A percentile compares a stretch with the other conserved stretches of the same genome.
Evolutionary conservation across 2,797 vertebrate genomes (phyloP).

Genomic region (Acropternis orthonyx): DNA sequence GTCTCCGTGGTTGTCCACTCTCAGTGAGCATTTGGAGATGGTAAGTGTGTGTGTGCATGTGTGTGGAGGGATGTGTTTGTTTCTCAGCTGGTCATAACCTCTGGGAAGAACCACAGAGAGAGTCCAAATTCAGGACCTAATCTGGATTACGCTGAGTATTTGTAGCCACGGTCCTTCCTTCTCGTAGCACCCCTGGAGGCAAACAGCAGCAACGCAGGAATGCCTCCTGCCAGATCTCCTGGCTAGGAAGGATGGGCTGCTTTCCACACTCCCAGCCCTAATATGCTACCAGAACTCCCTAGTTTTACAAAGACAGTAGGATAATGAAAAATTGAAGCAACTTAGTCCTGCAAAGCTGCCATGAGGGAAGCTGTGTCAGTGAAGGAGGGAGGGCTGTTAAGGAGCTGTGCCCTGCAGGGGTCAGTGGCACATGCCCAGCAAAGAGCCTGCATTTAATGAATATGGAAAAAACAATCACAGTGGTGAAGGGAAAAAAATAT

Average conservation of each 20-base stretch:
- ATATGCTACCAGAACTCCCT: not conserved
- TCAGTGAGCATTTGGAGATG: not conserved
- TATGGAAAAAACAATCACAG: not conserved
- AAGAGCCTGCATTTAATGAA: not conserved
- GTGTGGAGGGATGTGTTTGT: not conserved
- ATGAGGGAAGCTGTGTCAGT: not conserved
- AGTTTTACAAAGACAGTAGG: not conserved
- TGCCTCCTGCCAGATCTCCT: not conserved
- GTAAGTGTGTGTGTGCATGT: not conserved
- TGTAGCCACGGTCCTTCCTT: not conserved
- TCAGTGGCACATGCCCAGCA: not conserved
- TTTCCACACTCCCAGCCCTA: not conserved
- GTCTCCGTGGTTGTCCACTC: not conserved
- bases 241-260: not conserved
- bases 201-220: not conserved
- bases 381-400: not conserved
- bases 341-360: not conserved
- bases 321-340: not conserved
- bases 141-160: not conserved
- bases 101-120: not conserved
- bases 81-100: not conserved
- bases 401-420: not conserved
- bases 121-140: not conserved
- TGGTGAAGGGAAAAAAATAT: not conserved
- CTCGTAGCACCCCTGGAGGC: not conserved